These are phyloP conservation scores for Sandelia bainsii DNA, from an alignment of 2,797 vertebrate species.

Conservation along the genomic window DNA sequence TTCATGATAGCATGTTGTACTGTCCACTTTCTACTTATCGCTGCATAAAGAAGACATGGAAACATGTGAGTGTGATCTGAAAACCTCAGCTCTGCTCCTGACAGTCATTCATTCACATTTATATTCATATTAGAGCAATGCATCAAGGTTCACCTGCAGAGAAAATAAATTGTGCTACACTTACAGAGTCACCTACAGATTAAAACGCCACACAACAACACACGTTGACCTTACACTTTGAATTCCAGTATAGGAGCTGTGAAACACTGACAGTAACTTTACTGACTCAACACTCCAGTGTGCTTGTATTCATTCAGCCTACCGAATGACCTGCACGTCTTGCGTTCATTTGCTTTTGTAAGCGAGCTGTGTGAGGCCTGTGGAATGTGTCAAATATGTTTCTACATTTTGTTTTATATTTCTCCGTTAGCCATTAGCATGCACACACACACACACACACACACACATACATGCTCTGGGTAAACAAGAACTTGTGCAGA, in stretches of 20 bases:
- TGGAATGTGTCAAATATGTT: constrained; percentile 39
- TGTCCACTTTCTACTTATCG: not conserved
- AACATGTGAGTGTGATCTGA: not conserved
- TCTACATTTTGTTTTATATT: constrained; percentile 60
- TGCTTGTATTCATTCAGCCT: constrained; percentile 15
- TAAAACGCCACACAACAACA: not conserved
- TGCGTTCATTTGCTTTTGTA: constrained; percentile 36
- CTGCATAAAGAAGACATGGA: too few species aligned
- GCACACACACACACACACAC: constrained; percentile 25
- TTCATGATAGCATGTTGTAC: not conserved
- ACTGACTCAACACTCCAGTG: constrained; percentile 32
- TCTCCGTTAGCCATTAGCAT: constrained; percentile 44
- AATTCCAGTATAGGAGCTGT: constrained; percentile 1
- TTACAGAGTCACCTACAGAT: constrained; percentile 8
- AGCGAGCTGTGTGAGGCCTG: constrained; percentile 25
- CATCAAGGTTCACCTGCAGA: constrained; percentile 18
- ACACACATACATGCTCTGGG: constrained; percentile 13
- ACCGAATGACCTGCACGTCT: not conserved
- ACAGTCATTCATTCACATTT: constrained; percentile 7
- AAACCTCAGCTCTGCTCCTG: constrained; percentile 6
- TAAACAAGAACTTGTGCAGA: constrained; percentile 65
- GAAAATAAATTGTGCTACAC: not conserved
- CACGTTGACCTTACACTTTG: not conserved
- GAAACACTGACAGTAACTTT: constrained; percentile 20
- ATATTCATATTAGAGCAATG: constrained; percentile 3